A percentile compares a stretch with the other conserved stretches of the same genome.
Conservation (phyloP, 1,140 invertebrate species). For the Rhopalosiphum padi region DNA sequence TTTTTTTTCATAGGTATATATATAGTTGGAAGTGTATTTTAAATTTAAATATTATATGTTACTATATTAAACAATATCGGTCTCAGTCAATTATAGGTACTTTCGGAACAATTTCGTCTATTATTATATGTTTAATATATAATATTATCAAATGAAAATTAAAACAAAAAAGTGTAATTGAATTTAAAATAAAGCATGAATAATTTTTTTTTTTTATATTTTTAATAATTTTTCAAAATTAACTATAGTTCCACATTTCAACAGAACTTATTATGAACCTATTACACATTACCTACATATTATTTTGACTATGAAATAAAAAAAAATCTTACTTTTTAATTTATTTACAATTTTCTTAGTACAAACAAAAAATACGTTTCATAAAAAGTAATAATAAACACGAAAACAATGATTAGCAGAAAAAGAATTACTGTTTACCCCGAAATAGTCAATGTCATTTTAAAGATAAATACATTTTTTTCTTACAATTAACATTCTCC, state of each 20-base stretch:
- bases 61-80: conserved; percentile 15
- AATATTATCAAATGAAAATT: background rate
- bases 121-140: background rate
- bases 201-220: background rate
- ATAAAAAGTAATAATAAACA: background rate
- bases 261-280: no score
- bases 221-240: background rate
- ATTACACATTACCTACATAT: background rate
- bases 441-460: background rate
- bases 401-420: background rate
- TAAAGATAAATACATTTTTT: background rate
- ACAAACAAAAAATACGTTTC: background rate
- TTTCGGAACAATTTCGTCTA: background rate
- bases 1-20: background rate
- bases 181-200: background rate
- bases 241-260: background rate
- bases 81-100: background rate
- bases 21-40: background rate
- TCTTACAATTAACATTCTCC: background rate
- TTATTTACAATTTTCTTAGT: background rate
- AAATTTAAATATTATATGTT: background rate
- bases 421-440: background rate
- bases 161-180: background rate
- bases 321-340: background rate
- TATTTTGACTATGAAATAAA: background rate